Base-by-base conservation (phyloP, 2,113 vertebrate genomes). In the Syrrhaptes paradoxus region DNA sequence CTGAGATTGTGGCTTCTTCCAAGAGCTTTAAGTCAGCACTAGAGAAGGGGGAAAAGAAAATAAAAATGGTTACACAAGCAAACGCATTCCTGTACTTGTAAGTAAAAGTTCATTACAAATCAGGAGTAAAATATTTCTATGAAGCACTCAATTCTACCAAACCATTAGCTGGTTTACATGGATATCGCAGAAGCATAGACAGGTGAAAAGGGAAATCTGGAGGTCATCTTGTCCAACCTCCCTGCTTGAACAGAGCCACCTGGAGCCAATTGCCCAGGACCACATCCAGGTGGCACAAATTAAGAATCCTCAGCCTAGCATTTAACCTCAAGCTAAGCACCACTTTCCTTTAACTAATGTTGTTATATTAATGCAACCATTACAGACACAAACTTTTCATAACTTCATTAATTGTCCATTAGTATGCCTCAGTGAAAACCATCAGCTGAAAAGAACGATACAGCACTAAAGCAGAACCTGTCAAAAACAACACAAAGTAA, bases 11-110 rank as follows among this genome's bases (percentile, higher is more conserved):
- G 13, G 98, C 99, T 96, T 99, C 99, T 95, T 99, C 99, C 97
- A 99, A 91, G 38, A 99, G 98, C 96, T 99, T 99, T 54, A 99
- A 98, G 87, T 99, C 99, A 43, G 98, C 97, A 86, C 99, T 99
- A 93, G 57, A 29, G 3, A 59, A 59, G 43, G 6, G 31, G 7
- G 8, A 80, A 93, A 94, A 91, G 32, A 87, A 86, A 41, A 91
- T 14, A 83, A 22, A 89, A 70, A 57, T 2, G 3, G 32, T 94
- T 91, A 95, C 21, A 73, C 2, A 71, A 81, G 48, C 10, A 63
- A 17, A 1, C 16, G 6, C 10, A 18, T 16, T 76, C 17, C n/a
- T 43, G 6, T 10, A 65, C 6, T n/a, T 29, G 4, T 9, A 84
- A 89, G n/a, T 26, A 20, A 78, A 74, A 87, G 72, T 14, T 51